Evolutionary conservation across 2,888 invertebrate genomes (phyloP).

Genomic region (Sesamia inferens): DNA sequence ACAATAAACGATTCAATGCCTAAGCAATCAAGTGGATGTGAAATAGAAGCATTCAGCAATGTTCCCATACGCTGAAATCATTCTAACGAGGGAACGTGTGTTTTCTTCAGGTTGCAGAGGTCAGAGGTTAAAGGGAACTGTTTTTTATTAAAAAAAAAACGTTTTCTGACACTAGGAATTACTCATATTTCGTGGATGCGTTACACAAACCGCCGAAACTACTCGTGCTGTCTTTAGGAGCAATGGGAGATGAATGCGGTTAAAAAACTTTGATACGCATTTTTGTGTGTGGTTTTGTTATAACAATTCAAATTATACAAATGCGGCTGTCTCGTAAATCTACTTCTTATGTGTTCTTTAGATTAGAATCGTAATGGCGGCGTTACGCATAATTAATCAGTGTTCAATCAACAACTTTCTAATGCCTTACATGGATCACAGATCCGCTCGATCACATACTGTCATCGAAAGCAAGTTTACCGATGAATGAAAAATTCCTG

Average conservation of each 20-base stretch:
- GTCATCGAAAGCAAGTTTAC: conserved; percentile 44
- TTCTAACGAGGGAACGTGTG: not conserved
- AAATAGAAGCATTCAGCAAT: not conserved
- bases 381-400: conserved; percentile 73
- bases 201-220: too few species aligned
- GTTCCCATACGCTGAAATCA: not conserved
- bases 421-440: conserved; percentile 67
- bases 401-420: conserved; percentile 74
- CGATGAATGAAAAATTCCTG: not conserved
- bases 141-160: too few species aligned
- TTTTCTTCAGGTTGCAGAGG: not conserved
- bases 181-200: too few species aligned
- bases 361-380: conserved; percentile 63
- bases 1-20: not conserved
- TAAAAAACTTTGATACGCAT: not conserved
- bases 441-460: conserved; percentile 56
- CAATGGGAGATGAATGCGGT: not conserved
- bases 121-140: conserved; percentile 12
- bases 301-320: conserved; percentile 15
- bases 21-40: not conserved
- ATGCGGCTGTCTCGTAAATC: conserved; percentile 40
- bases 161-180: too few species aligned
- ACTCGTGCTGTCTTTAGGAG: not conserved
- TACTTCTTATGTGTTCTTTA: conserved; percentile 49
- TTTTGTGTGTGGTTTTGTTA: not conserved